phyloP scores from a whole-genome alignment of 1,140 invertebrate species.

The Oryctes rhinoceros region DNA sequence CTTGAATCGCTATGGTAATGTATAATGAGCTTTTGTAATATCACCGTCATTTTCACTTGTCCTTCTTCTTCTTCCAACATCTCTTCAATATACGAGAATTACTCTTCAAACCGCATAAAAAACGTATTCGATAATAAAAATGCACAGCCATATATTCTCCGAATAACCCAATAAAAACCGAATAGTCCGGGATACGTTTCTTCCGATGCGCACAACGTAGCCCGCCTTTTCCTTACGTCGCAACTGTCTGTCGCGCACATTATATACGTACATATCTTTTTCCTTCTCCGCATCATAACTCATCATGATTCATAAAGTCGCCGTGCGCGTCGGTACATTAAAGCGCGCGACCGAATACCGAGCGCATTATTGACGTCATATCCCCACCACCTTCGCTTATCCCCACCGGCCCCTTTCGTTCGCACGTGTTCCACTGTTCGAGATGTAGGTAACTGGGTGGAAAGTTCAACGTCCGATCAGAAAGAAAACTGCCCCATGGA shows the following conservation, averaged over 20 bases:
- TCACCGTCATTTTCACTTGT: no score
- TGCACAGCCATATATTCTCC: no score
- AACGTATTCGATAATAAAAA: no score
- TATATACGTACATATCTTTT: not conserved
- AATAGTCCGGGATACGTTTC: no score
- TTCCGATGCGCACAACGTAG: no score
- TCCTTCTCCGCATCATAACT: slow-evolving; percentile 6
- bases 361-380: slow-evolving; percentile 50
- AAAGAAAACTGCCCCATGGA: slow-evolving; percentile 37
- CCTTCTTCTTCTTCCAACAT: no score
- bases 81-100: no score
- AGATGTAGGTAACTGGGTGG: slow-evolving; percentile 55
- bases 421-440: slow-evolving; percentile 34
- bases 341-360: slow-evolving; percentile 26
- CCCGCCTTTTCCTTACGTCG: not conserved
- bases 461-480: slow-evolving; percentile 52
- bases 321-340: not conserved
- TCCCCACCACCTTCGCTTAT: slow-evolving; percentile 44
- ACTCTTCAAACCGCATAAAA: no score
- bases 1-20: no score
- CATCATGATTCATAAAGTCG: slow-evolving; percentile 33
- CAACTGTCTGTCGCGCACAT: not conserved
- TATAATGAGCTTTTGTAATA: no score
- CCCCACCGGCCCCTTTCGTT: slow-evolving; percentile 41
- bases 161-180: no score